These are phyloP conservation scores for Drosophila mettleri DNA, from an alignment of 2,888 invertebrate species.

Conservation along the genomic window DNA sequence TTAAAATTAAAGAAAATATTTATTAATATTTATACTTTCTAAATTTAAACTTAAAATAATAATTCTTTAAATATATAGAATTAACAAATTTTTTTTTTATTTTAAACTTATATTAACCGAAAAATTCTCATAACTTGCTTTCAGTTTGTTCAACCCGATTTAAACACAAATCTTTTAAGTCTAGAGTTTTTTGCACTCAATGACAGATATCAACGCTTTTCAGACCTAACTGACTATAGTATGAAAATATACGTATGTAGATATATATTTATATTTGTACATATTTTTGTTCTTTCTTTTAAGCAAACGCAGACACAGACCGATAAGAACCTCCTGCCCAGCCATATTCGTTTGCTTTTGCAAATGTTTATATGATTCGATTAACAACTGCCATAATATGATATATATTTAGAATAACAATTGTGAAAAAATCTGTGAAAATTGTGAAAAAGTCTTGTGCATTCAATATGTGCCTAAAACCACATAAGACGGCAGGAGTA, in stretches of 20 bases:
- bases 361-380: neutral
- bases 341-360: neutral
- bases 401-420: neutral
- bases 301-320: neutral
- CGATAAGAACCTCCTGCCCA: conserved; percentile 15
- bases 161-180: neutral
- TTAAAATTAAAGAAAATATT: no score
- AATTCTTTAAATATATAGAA: neutral
- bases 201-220: neutral
- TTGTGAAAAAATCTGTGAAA: neutral
- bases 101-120: neutral
- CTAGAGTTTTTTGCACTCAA: neutral
- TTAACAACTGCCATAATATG: neutral
- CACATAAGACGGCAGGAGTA: conserved; percentile 1
- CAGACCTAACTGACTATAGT: neutral
- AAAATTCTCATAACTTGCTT: neutral
- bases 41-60: neutral
- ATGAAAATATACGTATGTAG: neutral
- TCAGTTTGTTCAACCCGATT: neutral
- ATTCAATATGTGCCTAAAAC: conserved; percentile 31
- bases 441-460: conserved; percentile 9
- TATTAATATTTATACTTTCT: neutral
- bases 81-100: neutral
- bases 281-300: conserved; percentile 1
- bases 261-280: neutral